These are phyloP conservation scores for Brevimyrus niger DNA, from an alignment of 2,113 vertebrate genomes.

Conservation along the genomic window DNA sequence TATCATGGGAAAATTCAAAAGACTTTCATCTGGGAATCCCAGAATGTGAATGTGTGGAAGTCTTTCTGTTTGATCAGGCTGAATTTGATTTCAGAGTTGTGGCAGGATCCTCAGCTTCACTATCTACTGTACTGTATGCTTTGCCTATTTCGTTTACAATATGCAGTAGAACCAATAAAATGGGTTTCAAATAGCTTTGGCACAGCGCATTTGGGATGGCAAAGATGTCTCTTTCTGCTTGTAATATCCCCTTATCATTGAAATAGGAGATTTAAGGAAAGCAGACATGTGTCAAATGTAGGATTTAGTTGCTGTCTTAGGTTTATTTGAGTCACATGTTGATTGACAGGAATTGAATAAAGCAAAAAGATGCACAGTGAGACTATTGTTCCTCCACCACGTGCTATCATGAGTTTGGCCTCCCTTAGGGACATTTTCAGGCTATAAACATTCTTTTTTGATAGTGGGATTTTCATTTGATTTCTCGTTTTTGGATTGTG, in stretches of 20 bases:
- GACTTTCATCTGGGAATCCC: conserved; percentile 20
- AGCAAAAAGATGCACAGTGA: conserved; percentile 22
- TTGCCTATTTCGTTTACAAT: background rate
- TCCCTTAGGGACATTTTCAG: background rate
- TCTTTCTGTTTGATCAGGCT: conserved; percentile 24
- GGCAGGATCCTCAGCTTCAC: background rate
- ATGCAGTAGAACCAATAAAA: background rate
- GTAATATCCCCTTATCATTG: background rate
- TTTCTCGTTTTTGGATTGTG: background rate
- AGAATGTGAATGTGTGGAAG: conserved; percentile 2
- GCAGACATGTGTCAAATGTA: background rate
- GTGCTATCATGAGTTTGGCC: conserved; percentile 31
- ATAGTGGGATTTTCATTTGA: background rate
- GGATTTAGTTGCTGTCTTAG: conserved; percentile 7
- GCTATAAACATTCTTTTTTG: background rate
- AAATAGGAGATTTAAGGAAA: background rate
- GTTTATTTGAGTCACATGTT: conserved; percentile 23
- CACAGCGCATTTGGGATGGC: background rate
- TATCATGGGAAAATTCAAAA: conserved; percentile 29
- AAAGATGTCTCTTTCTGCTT: background rate
- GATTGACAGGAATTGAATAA: conserved; percentile 20
- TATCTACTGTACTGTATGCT: background rate
- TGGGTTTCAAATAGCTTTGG: background rate
- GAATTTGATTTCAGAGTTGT: conserved; percentile 16
- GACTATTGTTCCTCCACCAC: conserved; percentile 27